Percentiles rank a stretch among this genome's conserved stretches.
phyloP scores from a whole-genome alignment of 2,888 invertebrate species.

The Macaria notata region DNA sequence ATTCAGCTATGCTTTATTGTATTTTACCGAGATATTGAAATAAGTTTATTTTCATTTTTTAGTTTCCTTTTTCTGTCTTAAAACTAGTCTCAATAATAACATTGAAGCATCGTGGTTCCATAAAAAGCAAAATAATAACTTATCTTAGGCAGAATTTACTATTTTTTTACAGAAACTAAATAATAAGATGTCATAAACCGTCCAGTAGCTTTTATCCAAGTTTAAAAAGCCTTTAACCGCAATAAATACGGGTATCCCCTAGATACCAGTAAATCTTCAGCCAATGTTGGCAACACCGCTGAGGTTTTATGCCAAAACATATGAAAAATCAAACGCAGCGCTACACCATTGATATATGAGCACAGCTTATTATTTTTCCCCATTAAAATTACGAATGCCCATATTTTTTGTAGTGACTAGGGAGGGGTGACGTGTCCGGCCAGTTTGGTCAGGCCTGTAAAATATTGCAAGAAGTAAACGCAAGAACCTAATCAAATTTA shows the following conservation, averaged over 20 bases:
- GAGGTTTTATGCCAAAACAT: constrained; percentile 64
- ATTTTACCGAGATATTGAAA: too few species aligned
- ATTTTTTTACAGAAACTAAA: too few species aligned
- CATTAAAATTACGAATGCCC: constrained; percentile 73
- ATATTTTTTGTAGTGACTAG: constrained; percentile 43
- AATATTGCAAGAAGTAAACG: not conserved
- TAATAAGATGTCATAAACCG: not conserved
- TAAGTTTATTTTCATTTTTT: too few species aligned
- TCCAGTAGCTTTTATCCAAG: not conserved
- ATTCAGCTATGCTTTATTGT: too few species aligned
- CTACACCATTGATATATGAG: constrained; percentile 60
- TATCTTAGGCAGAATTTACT: too few species aligned
- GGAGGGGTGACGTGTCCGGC: constrained; percentile 6
- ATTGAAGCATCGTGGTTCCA: too few species aligned
- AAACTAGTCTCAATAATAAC: too few species aligned
- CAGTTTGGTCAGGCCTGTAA: not conserved
- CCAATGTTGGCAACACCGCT: constrained; percentile 58
- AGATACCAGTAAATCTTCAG: constrained; percentile 50
- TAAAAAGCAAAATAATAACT: too few species aligned
- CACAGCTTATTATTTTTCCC: constrained; percentile 73
- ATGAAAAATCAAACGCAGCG: constrained; percentile 73
- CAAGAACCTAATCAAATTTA: too few species aligned
- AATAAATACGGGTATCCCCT: constrained; percentile 20
- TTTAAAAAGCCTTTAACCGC: constrained; percentile 20
- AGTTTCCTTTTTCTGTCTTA: too few species aligned